Percentiles rank a stretch among this genome's conserved stretches.
phyloP scores from a whole-genome alignment of 2,888 invertebrate species.

The Malachius bipustulatus region DNA sequence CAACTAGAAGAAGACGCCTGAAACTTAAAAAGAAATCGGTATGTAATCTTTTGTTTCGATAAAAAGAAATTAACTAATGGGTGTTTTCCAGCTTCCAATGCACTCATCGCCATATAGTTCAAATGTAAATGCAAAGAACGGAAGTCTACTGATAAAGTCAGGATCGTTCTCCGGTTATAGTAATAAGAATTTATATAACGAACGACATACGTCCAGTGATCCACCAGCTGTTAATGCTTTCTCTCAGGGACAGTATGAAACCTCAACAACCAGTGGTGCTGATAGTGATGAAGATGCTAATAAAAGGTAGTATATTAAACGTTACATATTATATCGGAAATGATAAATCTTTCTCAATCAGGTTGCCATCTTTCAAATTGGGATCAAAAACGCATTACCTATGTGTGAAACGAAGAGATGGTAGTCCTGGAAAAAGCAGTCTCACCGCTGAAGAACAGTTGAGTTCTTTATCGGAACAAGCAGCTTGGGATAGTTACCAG shows the following conservation, averaged over 20 bases:
- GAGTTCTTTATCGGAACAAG: constrained; percentile 77
- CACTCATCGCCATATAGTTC: neutral
- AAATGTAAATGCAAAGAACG: constrained; percentile 15
- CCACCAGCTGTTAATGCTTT: constrained; percentile 46
- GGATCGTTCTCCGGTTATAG: constrained; percentile 58
- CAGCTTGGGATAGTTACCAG: constrained; percentile 93
- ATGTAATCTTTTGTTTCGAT: constrained; percentile 13
- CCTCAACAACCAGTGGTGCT: constrained; percentile 50
- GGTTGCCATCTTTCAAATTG: constrained; percentile 52
- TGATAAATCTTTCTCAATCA: constrained; percentile 13
- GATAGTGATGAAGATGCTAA: constrained; percentile 53
- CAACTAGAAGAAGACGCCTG: constrained; percentile 30
- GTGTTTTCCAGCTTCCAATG: neutral
- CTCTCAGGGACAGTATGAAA: constrained; percentile 44
- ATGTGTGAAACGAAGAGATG: constrained; percentile 33
- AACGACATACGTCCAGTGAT: constrained; percentile 49
- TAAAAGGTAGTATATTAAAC: constrained; percentile 26
- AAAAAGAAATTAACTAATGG: too few relatives aligned
- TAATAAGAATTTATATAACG: constrained; percentile 44
- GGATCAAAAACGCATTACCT: constrained; percentile 40
- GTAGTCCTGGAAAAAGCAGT: constrained; percentile 42
- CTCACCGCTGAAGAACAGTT: constrained; percentile 57
- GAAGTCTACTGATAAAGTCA: constrained; percentile 49
- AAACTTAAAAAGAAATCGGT: constrained; percentile 28
- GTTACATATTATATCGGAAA: constrained; percentile 5